phyloP scores from a whole-genome alignment of 1,140 invertebrate genomes.

The Papilio helenus region DNA sequence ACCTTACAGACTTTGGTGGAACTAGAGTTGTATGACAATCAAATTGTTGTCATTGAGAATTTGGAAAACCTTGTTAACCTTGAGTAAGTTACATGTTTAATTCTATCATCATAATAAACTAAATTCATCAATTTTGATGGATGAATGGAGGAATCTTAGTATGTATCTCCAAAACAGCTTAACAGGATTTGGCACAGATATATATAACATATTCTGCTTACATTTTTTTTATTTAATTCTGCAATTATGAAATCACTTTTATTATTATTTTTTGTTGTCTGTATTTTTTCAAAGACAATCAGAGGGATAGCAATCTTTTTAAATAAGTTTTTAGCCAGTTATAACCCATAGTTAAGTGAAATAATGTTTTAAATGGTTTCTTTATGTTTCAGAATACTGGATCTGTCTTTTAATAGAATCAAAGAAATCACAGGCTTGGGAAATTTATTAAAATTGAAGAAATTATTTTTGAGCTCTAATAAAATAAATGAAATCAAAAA shows the following conservation, averaged over 20 bases:
- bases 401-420: constrained; percentile 99
- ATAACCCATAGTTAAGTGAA: background rate
- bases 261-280: too few relatives aligned
- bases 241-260: too few relatives aligned
- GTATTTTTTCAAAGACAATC: background rate
- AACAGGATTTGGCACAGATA: too few relatives aligned
- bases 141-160: too few relatives aligned
- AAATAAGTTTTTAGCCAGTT: background rate
- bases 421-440: constrained; percentile 94
- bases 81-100: constrained; percentile 86
- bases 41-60: constrained; percentile 95
- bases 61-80: constrained; percentile 94
- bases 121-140: too few relatives aligned
- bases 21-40: constrained; percentile 98
- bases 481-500: constrained; percentile 97
- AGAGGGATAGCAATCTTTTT: background rate
- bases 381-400: constrained; percentile 88
- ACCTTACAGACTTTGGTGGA: constrained; percentile 90
- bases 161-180: too few relatives aligned
- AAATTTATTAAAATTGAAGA: constrained; percentile 91
- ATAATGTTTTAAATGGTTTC: background rate
- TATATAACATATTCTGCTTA: too few relatives aligned
- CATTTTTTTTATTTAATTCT: too few relatives aligned
- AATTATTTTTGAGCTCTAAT: constrained; percentile 96
- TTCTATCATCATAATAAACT: background rate